Base-by-base conservation (phyloP, 1,140 invertebrate species). In the Orius insidiosus region DNA sequence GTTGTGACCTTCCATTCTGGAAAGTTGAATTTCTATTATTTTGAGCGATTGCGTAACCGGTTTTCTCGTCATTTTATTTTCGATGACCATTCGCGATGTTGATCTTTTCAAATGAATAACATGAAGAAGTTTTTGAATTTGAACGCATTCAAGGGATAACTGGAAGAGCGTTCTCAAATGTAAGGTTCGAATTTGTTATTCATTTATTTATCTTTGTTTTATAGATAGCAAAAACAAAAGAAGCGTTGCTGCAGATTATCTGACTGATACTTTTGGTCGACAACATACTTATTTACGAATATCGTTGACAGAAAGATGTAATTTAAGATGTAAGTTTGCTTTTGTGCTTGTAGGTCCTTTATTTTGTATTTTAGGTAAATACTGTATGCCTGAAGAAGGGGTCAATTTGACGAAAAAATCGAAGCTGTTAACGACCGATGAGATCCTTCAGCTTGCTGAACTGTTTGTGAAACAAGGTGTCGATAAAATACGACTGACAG, bases 351-450 rank as follows among this genome's bases (percentile, higher is more conserved):
- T 42, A 13, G 5, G 2, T 24, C 38, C 7, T 14, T 38, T 36
- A 31, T 24, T 34, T 41, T 46, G 32, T 37, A 13, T 47, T 30
- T 42, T 19, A 90, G 86, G 86, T 66, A 71, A 76, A 42, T 97
- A 97, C 61, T 97, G 93, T 61, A 97, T 97, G 93, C 93, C 93
- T 15, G 80, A 76, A 32, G 88, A 94, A 63, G 95, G 95, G 15
- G 85, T 97, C 40, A 66, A 75, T 32, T 64, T 98, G 19, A 78
- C 83, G 33, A 68, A 75, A 46, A 79, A 77, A 54, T 61, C 71
- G 11, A 67, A 79, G 49, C 65, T 98, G 42, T 64, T 99, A 30
- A 78, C 72, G n/a, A 78, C 76, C 2, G 72, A 77, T 40, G 95
- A 98, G 72, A 78, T 98, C 39, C 58, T 85, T 16, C 66, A 70